Base-by-base conservation (phyloP, 2,797 vertebrate genomes). In the Tapirus indicus region DNA sequence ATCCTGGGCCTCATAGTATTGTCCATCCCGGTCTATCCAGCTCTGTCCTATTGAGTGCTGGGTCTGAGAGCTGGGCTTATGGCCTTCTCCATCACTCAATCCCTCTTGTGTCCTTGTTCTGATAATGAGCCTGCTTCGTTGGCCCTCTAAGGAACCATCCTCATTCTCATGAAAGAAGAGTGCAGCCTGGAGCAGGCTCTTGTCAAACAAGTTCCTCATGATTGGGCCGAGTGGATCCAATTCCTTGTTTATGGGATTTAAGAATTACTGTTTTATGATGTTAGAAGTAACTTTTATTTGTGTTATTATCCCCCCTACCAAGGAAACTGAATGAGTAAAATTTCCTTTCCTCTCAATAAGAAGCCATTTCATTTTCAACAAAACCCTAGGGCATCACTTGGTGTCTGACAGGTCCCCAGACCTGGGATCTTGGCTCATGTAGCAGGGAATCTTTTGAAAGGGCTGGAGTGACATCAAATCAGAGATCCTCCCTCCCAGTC, bases 271-370 rank as follows among this genome's bases (percentile, higher is more conserved):
- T 82, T 79, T 62, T 10, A 32, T 74, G 62, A 35, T 94, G 21
- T 83, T 91, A 84, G 93, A 95, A 94, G 84, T 69, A 91, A 71
- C 89, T 87, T 93, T 94, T 64, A 64, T 91, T 88, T 84, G 72
- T 71, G 12, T 64, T 47, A 64, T 78, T 52, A 85, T 20, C 62
- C 14, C 16, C 2, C 8, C 7, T 62, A 25, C 17, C 10, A 83
- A 86, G 71, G 38, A 23, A 89, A 29, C 20, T 69, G 62, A 86
- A n/a, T 52, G 74, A 44, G 14, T n/a, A 82, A 77, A 90, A 35
- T 82, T 56, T 82, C 7, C 27, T 94, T 92, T 77, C 29, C 16
- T 86, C 29, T 93, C 38, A n/a, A 54, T 1, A 6, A 82, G 78
- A 88, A 97, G 58, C 25, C 20, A 29, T 96, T 90, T 92, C 44